Evolutionary conservation across 2,797 vertebrate genomes (phyloP), one percentile per base, ranked within the genome.

Genomic region (Pitangus sulphuratus): DNA sequence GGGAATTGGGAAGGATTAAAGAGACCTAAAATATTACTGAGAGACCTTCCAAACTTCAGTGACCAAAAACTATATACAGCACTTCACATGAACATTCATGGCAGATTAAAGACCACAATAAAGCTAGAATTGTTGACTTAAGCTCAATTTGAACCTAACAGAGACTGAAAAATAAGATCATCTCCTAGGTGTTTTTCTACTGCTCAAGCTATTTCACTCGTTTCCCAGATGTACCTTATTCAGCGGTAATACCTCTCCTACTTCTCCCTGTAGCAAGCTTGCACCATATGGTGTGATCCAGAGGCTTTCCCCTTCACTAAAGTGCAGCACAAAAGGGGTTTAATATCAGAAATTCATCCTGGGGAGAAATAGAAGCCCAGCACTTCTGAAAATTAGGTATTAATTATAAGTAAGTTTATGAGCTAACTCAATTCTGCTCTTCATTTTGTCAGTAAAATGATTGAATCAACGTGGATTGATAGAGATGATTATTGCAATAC

Each of bases 11-110:
- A 83, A 65, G 26, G 12, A 69, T 66, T 94, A 54, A 76, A 48
- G 17, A 74, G 47, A 74, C 42, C 15, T 66, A 48, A 84, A 91
- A 89, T 62, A 21, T 45, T 60, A 57, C 50, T 42, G 75, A 57
- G 28, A 54, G 84, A 81, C 84, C 50, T 88, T 90, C 78, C 65
- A 84, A 82, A 88, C 56, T 70, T 62, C 37, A 81, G 66, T 75
- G 42, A 90, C 61, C 86, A 81, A 48, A 79, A 95, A 89, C 58
- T 89, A 17, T 35, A 15, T 60, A 40, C 84, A 88, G 45, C 39
- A 56, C 39, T 87, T 95, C 45, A 50, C 19, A 25, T 44, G 50
- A 81, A 44, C 5, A 5, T 24, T 44, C 37, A 24, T 37, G 31
- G 35, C 50, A 74, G 11, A 58, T 42, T 62, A 47, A 83, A 89